Evolutionary conservation across 2,113 vertebrate genomes (phyloP).

Genomic region (Colaptes auratus): DNA sequence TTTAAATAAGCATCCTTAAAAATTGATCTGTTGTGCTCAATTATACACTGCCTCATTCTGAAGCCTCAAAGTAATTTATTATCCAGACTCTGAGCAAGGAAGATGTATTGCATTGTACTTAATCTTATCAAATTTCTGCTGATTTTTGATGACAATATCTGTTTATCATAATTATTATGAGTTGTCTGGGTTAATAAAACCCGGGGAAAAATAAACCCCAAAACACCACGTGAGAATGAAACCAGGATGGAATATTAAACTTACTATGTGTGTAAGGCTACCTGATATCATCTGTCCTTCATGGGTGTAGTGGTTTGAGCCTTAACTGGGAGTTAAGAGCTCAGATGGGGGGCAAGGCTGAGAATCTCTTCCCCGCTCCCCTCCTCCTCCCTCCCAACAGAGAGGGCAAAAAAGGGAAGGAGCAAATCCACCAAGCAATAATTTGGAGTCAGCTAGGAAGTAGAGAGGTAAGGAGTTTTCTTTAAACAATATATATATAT

Average conservation of each 20-base stretch:
- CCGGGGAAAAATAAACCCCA: not conserved
- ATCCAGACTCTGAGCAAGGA: slow-evolving; percentile 63
- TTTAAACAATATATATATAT: no score
- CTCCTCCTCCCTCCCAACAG: no score
- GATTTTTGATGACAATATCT: slow-evolving; percentile 77
- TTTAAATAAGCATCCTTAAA: slow-evolving; percentile 78
- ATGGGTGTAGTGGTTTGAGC: not conserved
- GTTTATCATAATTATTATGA: slow-evolving; percentile 82
- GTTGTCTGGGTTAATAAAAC: slow-evolving; percentile 76
- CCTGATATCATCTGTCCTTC: not conserved
- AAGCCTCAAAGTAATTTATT: slow-evolving; percentile 76
- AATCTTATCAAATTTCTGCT: slow-evolving; percentile 77
- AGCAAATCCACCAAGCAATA: no score
- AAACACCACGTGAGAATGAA: slow-evolving; percentile 3
- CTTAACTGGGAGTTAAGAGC: no score
- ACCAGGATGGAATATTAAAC: slow-evolving; percentile 29
- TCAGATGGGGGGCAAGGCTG: no score
- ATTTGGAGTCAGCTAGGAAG: no score
- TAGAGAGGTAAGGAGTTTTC: no score
- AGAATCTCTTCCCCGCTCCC: no score
- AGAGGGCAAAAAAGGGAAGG: no score
- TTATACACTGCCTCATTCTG: slow-evolving; percentile 74
- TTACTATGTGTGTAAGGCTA: not conserved
- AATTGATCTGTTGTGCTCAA: slow-evolving; percentile 79
- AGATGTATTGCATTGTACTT: slow-evolving; percentile 72